Base-by-base conservation (phyloP, 2,888 invertebrate species). In the Acleris cristana region DNA sequence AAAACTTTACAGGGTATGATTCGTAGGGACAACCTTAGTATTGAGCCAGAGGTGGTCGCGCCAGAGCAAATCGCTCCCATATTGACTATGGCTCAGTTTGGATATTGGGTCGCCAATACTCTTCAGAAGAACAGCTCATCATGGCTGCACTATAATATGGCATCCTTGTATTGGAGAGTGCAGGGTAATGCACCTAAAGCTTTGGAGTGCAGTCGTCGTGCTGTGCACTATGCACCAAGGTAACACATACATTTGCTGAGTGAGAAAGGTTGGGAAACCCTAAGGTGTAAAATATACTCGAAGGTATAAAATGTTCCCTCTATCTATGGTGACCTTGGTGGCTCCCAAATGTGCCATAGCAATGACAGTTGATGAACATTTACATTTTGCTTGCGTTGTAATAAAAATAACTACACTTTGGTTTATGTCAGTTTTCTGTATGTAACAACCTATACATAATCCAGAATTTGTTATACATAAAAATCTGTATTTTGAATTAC, bases 121-220 rank as follows among this genome's bases (percentile, higher is more conserved):
- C 87, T 97, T 10, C 86, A 89, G 71, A 93, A 94, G 79, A 97
- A 97, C 81, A 93, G 89, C 63, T 95, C 96, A 0, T 96, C 96
- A 0, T 97, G 97, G 97, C 85, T 96, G 44, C 94, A 96, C 80
- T 95, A 96, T 78, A 96, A 96, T 81, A 93, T 97, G 86, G 97
- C 96, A 44, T 94, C 96, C 2, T 93, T 96, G 73, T 97, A 95
- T 86, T 97, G 97, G 97, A 91, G 96, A 72, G 94, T 95, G 0
- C 94, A 94, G 77, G 97, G 97, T 16, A 94, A 96, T 79, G 95
- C 96, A 1, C 94, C 94, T n/a, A 95, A 95, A 76, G 96, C 97
- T n/a, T 86, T 97, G 62, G 96, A 97, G 78, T 97, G 97, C 86
- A 94, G 95, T 66, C 93, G 97, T 45, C 88, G 96, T 69, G 96